phyloP scores from a whole-genome alignment of 37 sponge, comb jelly and placozoan genomes.

The Beroe ovata region DNA sequence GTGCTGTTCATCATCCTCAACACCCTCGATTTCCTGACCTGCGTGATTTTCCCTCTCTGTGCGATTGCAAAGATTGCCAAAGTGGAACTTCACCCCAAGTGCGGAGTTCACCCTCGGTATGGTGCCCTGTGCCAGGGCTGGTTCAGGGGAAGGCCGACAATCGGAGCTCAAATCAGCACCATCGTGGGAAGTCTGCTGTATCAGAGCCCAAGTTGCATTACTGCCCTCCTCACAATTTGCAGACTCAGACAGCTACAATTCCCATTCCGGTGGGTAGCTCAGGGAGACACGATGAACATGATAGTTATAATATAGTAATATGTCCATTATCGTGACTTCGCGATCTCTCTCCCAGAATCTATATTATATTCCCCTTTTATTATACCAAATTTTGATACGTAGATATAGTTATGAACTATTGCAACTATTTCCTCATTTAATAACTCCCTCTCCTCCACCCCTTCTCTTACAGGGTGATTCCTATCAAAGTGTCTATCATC shows the following conservation, averaged over 20 bases:
- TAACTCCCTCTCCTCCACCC: no score
- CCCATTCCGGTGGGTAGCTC: neutral
- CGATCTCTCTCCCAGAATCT: no score
- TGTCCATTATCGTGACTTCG: no score
- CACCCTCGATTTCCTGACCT: neutral
- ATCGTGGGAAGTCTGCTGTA: neutral
- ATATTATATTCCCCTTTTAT: no score
- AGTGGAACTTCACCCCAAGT: neutral
- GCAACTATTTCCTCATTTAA: no score
- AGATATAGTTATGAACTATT: no score
- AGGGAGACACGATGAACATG: no score
- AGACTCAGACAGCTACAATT: neutral
- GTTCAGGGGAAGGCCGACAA: neutral
- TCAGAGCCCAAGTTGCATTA: conserved; percentile 11
- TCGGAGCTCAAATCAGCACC: neutral
- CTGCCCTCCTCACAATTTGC: conserved; percentile 16
- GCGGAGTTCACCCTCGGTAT: neutral
- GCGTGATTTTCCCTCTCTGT: neutral
- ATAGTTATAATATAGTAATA: no score
- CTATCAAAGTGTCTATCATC: neutral
- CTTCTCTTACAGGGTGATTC: neutral
- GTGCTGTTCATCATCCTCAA: neutral
- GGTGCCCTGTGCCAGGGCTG: neutral
- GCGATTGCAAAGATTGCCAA: neutral
- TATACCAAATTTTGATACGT: no score